Evolutionary conservation across 1,140 invertebrate genomes (phyloP).

Genomic region (Drosophila sucinea): DNA sequence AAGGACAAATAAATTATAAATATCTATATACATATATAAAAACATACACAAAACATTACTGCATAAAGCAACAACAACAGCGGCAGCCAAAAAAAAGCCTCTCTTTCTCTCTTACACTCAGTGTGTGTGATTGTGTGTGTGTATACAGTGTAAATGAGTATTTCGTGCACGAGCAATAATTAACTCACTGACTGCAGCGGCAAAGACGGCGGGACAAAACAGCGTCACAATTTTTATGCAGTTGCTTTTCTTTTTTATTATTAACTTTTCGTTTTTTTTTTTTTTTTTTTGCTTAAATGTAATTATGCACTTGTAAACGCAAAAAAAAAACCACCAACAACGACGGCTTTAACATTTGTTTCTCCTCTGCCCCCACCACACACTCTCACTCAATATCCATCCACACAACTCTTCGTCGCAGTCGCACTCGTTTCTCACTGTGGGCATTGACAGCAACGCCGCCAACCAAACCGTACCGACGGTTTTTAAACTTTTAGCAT

Average conservation of each 20-base stretch:
- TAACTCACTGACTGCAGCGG: slow-evolving; percentile 62
- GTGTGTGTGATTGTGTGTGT: slow-evolving; percentile 23
- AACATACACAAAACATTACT: slow-evolving; percentile 10
- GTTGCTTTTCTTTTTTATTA: slow-evolving; percentile 27
- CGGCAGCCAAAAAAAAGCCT: slow-evolving; percentile 45
- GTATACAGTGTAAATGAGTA: slow-evolving; percentile 60
- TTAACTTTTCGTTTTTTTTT: slow-evolving; percentile 22
- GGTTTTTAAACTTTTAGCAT: slow-evolving; percentile 46
- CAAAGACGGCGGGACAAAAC: slow-evolving; percentile 19
- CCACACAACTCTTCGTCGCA: slow-evolving; percentile 9
- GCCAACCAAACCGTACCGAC: slow-evolving; percentile 20
- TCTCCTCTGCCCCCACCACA: slow-evolving; percentile 11
- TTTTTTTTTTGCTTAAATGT: slow-evolving; percentile 28
- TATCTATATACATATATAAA: not conserved
- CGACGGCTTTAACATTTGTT: slow-evolving; percentile 16
- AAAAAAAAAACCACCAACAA: slow-evolving; percentile 7
- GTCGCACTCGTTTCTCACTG: slow-evolving; percentile 30
- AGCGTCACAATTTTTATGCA: slow-evolving; percentile 28
- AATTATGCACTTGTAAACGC: slow-evolving; percentile 14
- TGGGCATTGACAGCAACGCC: slow-evolving; percentile 44
- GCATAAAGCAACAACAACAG: slow-evolving; percentile 12
- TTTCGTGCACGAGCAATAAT: slow-evolving; percentile 69
- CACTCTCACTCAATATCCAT: slow-evolving; percentile 9
- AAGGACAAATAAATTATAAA: slow-evolving; percentile 12
- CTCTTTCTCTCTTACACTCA: slow-evolving; percentile 37